Conservation (phyloP, 2,797 vertebrate species). For the Heliangelus exortis region DNA sequence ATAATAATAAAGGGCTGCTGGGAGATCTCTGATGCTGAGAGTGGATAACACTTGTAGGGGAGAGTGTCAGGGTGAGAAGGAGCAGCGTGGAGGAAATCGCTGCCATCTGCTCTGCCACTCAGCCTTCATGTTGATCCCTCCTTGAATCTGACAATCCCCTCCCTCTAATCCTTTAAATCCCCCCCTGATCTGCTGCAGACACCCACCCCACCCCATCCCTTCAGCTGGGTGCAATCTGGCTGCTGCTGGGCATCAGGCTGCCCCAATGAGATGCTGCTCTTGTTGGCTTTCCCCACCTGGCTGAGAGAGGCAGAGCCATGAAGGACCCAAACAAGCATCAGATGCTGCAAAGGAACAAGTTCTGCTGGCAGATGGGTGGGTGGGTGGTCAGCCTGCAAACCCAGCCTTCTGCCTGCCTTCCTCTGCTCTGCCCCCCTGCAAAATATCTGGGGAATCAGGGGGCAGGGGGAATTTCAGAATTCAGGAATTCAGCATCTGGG, state of each 20-base stretch:
- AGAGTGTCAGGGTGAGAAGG: neutral
- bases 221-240: constrained; percentile 54
- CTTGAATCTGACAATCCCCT: constrained; percentile 75
- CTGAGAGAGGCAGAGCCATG: neutral
- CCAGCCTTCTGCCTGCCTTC: neutral
- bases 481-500: fast-evolving
- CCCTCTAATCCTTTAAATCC: constrained; percentile 82
- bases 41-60: constrained; percentile 74
- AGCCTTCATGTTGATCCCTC: constrained; percentile 78
- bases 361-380: neutral
- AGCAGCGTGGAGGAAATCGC: constrained; percentile 65
- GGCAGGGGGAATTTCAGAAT: too few relatives aligned
- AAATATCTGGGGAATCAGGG: too few relatives aligned
- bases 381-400: neutral
- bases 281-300: neutral
- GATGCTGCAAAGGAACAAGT: neutral
- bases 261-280: neutral
- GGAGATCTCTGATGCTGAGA: constrained; percentile 82
- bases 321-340: neutral
- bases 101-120: constrained; percentile 81
- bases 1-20: constrained; percentile 61
- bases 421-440: neutral
- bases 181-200: constrained; percentile 79
- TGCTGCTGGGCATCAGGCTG: neutral
- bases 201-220: constrained; percentile 58